Conservation (phyloP, 2,888 invertebrate genomes). For the Habrosyne pyritoides region DNA sequence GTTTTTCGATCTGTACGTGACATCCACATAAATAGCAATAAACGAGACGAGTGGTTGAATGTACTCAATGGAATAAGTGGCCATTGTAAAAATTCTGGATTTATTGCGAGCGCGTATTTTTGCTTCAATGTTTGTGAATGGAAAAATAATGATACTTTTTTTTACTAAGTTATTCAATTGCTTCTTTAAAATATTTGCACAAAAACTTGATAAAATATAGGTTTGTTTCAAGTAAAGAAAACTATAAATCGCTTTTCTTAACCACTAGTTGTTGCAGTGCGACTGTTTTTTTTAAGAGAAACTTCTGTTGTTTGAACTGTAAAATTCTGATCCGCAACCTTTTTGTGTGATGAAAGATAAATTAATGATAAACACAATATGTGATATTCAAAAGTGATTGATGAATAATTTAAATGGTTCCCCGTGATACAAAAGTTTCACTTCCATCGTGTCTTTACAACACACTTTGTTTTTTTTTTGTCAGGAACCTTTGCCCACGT, state of each 20-base stretch:
- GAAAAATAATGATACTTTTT: conserved; percentile 8
- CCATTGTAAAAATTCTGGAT: conserved; percentile 9
- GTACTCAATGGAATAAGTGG: conserved; percentile 11
- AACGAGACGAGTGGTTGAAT: conserved; percentile 11
- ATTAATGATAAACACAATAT: too few species aligned
- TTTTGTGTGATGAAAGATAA: too few species aligned
- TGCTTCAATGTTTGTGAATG: conserved; percentile 22
- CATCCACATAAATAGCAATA: conserved; percentile 27
- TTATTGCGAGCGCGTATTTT: conserved; percentile 6
- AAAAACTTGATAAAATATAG: neutral
- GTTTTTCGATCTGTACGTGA: conserved; percentile 36
- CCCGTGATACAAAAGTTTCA: too few species aligned
- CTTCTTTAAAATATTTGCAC: neutral
- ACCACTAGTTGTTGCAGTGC: too few species aligned
- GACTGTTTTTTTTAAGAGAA: too few species aligned
- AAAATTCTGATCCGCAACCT: too few species aligned
- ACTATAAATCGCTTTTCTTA: neutral
- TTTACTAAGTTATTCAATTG: neutral
- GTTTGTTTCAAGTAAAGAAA: neutral
- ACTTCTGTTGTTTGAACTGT: too few species aligned
- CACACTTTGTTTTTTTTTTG: too few species aligned
- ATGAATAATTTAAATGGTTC: too few species aligned
- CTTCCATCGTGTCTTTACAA: too few species aligned
- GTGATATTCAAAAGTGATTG: too few species aligned
- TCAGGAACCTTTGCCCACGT: too few species aligned